These are phyloP conservation scores for Tragopan temminckii DNA, from an alignment of 2,797 vertebrate species.

Conservation along the genomic window DNA sequence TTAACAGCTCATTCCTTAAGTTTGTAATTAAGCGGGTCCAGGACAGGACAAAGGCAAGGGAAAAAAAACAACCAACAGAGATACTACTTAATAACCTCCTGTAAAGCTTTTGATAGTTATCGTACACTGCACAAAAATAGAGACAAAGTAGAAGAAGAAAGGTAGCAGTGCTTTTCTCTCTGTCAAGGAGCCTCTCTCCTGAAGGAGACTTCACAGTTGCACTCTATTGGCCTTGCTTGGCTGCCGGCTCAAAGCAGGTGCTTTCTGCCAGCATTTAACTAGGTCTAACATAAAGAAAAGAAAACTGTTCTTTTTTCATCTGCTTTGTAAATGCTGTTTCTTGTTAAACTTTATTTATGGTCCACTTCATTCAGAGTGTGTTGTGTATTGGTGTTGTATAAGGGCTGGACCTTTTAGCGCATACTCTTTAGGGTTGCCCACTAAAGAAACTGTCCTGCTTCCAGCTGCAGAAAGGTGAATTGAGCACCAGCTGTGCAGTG, in stretches of 20 bases:
- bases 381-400: not conserved
- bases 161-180: not conserved
- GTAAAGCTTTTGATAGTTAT: not conserved
- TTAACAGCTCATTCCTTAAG: not conserved
- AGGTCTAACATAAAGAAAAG: not conserved
- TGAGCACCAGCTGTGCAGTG: fast-evolving
- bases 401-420: not conserved
- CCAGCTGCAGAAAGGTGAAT: fast-evolving
- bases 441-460: not conserved
- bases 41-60: not conserved
- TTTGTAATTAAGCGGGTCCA: not conserved
- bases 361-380: not conserved
- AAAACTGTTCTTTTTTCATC: not conserved
- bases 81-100: not conserved
- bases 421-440: not conserved
- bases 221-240: not conserved
- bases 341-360: not conserved
- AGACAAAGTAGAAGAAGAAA: not conserved
- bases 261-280: not conserved
- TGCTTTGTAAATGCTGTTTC: not conserved
- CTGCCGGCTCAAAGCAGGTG: not conserved
- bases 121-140: not conserved
- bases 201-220: not conserved
- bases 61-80: not conserved
- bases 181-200: not conserved